Conservation (phyloP, 2,113 vertebrate species). For the Craseonycteris thonglongyai region DNA sequence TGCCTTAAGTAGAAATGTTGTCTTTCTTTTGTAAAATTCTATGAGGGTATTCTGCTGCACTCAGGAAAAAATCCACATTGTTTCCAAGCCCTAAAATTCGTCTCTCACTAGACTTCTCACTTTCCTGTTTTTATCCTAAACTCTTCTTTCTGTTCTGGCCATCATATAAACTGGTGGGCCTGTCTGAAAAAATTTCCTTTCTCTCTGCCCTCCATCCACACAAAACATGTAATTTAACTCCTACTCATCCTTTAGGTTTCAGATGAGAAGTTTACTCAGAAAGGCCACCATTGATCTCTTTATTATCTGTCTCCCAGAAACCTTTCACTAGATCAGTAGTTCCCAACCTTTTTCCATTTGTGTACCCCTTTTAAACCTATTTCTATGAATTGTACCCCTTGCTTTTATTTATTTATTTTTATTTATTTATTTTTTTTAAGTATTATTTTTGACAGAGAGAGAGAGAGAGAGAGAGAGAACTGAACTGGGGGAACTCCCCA, state of each 20-base stretch:
- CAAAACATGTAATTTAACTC: not conserved
- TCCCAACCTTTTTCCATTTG: no score
- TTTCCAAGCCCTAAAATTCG: not conserved
- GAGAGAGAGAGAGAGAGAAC: no score
- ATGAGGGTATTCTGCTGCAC: not conserved
- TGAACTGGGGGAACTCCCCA: no score
- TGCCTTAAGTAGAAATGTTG: not conserved
- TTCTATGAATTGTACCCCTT: no score
- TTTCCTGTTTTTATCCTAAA: not conserved
- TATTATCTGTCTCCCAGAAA: not conserved
- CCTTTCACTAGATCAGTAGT: not conserved
- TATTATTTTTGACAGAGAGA: no score
- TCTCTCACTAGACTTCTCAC: not conserved
- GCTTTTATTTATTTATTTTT: no score
- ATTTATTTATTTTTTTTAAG: no score
- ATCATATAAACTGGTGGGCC: not conserved
- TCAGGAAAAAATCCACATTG: not conserved
- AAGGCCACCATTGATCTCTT: not conserved
- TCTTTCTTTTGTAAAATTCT: not conserved
- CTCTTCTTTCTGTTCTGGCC: not conserved
- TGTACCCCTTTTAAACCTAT: no score
- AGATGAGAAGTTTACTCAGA: not conserved
- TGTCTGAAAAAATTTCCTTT: not conserved
- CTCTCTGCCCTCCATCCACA: not conserved
- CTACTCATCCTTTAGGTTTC: not conserved